phyloP scores from a whole-genome alignment of 2,888 invertebrate genomes.

The Abrostola triplasia region DNA sequence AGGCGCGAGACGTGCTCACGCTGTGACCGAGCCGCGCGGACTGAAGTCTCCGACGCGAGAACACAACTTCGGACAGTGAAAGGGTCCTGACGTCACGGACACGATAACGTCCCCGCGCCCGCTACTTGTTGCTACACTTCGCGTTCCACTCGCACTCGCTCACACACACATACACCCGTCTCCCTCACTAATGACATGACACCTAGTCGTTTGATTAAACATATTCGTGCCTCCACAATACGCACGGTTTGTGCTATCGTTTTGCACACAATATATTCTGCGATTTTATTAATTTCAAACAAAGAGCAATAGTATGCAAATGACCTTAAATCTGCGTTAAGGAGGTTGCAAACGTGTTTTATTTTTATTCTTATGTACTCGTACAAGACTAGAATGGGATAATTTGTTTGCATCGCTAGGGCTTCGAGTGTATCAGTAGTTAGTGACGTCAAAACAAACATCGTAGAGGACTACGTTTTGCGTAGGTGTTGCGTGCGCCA shows the following conservation, averaged over 20 bases:
- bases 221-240: slow-evolving; percentile 64
- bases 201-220: slow-evolving; percentile 68
- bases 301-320: slow-evolving; percentile 49
- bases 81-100: slow-evolving; percentile 89
- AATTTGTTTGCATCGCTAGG: slow-evolving; percentile 40
- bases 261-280: slow-evolving; percentile 62
- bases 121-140: slow-evolving; percentile 83
- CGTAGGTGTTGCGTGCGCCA: slow-evolving; percentile 51
- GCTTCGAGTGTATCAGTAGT: slow-evolving; percentile 30
- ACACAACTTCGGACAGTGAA: slow-evolving; percentile 82
- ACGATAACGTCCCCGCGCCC: slow-evolving; percentile 81
- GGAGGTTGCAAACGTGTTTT: slow-evolving; percentile 21
- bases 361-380: slow-evolving; percentile 28
- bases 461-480: slow-evolving; percentile 51
- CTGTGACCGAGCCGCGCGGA: slow-evolving; percentile 87
- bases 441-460: slow-evolving; percentile 43
- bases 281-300: slow-evolving; percentile 54
- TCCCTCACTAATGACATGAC: slow-evolving; percentile 74
- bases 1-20: slow-evolving; percentile 82
- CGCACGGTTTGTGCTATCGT: slow-evolving; percentile 60
- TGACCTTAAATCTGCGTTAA: slow-evolving; percentile 30
- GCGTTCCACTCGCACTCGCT: slow-evolving; percentile 63
- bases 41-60: slow-evolving; percentile 68
- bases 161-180: slow-evolving; percentile 68
- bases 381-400: slow-evolving; percentile 27